Conservation (phyloP, 2,113 vertebrate genomes). For the Macrotis lagotis region DNA sequence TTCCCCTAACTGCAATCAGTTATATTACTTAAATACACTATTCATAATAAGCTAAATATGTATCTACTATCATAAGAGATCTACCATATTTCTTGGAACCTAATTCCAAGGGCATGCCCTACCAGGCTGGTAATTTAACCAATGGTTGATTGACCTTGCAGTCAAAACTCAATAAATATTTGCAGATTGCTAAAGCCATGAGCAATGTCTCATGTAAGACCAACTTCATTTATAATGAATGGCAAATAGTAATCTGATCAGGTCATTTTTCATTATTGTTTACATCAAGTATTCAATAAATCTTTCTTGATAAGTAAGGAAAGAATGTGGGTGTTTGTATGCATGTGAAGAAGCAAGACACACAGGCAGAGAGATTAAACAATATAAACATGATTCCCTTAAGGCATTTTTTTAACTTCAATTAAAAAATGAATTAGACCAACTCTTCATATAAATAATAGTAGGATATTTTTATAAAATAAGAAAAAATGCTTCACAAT, state of each 20-base stretch:
- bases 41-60: neutral
- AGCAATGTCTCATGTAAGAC: neutral
- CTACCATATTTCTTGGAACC: neutral
- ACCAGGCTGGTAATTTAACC: neutral
- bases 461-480: neutral
- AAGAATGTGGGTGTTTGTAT: neutral
- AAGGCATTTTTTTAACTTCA: neutral
- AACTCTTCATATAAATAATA: neutral
- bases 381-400: neutral
- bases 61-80: neutral
- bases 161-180: neutral
- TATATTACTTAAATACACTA: neutral
- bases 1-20: neutral
- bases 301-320: neutral
- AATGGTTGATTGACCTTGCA: neutral
- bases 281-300: neutral
- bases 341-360: neutral
- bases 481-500: neutral
- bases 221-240: neutral
- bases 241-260: neutral
- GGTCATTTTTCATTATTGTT: neutral
- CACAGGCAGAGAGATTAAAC: neutral
- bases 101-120: neutral
- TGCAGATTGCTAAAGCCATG: neutral
- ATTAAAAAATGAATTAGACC: neutral